These are phyloP conservation scores for Blomia tropicalis DNA, from an alignment of 2,888 invertebrate genomes.

Conservation along the genomic window DNA sequence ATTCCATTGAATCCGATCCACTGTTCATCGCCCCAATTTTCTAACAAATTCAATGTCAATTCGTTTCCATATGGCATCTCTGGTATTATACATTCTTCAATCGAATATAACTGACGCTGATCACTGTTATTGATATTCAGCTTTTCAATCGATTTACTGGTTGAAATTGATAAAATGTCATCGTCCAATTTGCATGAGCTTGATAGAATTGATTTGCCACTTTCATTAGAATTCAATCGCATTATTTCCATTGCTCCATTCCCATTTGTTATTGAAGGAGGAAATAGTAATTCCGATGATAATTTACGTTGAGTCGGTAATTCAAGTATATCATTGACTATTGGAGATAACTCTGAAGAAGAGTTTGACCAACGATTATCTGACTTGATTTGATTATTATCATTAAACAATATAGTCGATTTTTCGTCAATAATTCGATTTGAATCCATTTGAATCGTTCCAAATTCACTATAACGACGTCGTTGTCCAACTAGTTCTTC, in stretches of 20 bases:
- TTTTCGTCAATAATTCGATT: neutral
- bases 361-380: neutral
- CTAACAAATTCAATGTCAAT: constrained; percentile 50
- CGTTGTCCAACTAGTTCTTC: constrained; percentile 21
- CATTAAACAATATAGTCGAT: neutral
- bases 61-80: constrained; percentile 54
- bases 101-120: neutral
- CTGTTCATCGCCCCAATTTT: constrained; percentile 63
- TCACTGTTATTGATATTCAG: neutral
- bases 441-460: neutral
- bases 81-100: constrained; percentile 51
- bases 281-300: neutral
- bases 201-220: neutral
- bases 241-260: neutral
- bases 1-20: constrained; percentile 62
- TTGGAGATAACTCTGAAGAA: neutral
- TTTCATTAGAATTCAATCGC: neutral
- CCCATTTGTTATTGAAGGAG: too few species aligned
- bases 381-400: neutral
- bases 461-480: constrained; percentile 16
- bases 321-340: neutral
- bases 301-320: neutral
- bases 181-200: neutral
- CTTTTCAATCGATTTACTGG: constrained; percentile 4
- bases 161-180: neutral